Conservation (phyloP, 2,113 vertebrate genomes). For the Apaloderma vittatum region DNA sequence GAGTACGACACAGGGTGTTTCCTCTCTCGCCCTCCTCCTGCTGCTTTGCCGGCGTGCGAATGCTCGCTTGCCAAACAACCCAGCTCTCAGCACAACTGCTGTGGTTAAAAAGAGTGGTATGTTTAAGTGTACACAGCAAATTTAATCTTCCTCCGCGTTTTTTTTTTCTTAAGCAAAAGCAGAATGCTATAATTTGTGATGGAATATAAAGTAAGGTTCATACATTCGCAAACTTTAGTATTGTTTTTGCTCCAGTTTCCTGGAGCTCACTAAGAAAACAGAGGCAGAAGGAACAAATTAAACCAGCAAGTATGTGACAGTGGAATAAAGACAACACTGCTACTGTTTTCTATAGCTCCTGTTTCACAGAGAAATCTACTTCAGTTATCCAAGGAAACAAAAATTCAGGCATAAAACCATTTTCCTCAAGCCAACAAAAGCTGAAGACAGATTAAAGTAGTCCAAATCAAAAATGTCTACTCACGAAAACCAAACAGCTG, state of each 20-base stretch:
- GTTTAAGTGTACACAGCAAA: conserved; percentile 24
- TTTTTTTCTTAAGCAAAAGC: not conserved
- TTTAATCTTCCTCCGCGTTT: conserved; percentile 42
- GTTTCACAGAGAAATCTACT: not conserved
- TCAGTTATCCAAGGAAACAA: not conserved
- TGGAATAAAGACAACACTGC: not conserved
- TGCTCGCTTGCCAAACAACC: not conserved
- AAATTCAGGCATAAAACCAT: not conserved
- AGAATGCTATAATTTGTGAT: conserved; percentile 14
- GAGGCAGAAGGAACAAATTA: not conserved
- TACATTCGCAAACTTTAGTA: not conserved
- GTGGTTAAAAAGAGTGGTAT: not conserved
- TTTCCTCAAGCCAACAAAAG: not conserved
- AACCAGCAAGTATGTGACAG: not conserved
- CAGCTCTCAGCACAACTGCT: not conserved
- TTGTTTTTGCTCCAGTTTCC: not conserved
- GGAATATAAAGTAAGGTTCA: conserved; percentile 14
- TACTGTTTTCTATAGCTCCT: not conserved
- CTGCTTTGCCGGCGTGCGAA: not conserved
- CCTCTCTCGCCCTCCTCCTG: not conserved
- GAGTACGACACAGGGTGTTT: not conserved
- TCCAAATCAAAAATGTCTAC: not conserved
- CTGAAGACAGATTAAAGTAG: not conserved
- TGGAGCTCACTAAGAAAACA: not conserved
- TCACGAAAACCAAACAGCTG: not conserved